Base-by-base conservation (phyloP, 2,888 invertebrate species). In the Chrysodeixis includens region DNA sequence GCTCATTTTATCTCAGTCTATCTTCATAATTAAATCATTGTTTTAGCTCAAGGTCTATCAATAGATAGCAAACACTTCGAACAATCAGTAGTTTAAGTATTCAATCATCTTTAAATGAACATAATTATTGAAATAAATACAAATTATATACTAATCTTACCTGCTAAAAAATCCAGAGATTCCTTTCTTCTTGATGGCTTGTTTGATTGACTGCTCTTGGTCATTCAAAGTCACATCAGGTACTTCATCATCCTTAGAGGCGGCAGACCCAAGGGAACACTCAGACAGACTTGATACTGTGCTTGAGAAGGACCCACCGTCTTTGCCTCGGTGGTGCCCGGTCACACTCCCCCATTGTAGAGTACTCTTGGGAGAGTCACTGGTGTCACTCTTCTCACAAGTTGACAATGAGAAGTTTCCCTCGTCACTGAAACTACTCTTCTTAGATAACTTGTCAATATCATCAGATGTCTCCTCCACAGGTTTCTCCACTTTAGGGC, bases 281-380 rank as follows among this genome's bases (percentile, higher is more conserved):
- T 97, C 97, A n/a, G 97, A 97, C 35, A 97, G 90, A 85, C 96
- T 97, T 9, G 97, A 97, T 61, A 97, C 96, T 20, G 97, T 97
- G 82, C 97, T 97, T 1, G 96, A 96, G 86, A 96, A 96, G 0
- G 96, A 96, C 2, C 96, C 96, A 56, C 96, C 96, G 85, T 96
- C 96, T 66, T 95, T 95, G 8, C 95, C 95, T 20, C 96, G 86
- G 66, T 94, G 92, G 74, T 96, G 96, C 3, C 95, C 95, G 79
- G 85, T 90, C 60, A 94, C 92, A 87, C 92, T 92, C 1, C 93
- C 93, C 93, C 95, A 94, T 62, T 94, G 93, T 26, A 95, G 82
- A 49, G 95, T 95, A 84, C 95, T 95, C 76, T 95, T 93, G 0
- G 95, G 95, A 59, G 94, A 95, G 79, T 94, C 95, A 91, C 93